Base-by-base conservation (phyloP, 1,140 invertebrate species). In the Ladona fulva region DNA sequence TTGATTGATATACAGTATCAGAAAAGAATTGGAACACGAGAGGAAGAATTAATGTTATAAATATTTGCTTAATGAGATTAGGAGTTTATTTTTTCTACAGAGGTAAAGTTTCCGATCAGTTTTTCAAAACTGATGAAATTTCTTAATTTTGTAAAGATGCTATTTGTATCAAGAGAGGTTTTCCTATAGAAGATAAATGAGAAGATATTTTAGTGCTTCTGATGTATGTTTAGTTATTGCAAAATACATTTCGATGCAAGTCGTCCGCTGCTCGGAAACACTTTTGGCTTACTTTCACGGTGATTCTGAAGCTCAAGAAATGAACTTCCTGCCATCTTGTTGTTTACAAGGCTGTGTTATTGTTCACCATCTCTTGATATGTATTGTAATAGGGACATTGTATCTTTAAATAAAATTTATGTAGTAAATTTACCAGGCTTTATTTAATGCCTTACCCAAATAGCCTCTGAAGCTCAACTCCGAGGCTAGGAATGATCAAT, bases 271-370 rank as follows among this genome's bases (percentile, higher is more conserved):
- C 29, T 37, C 29, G 29, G 29, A 8, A 37, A 37, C 29, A 37
- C 29, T 37, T 37, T 37, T 37, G 29, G 29, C 29, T 37, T 37
- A 37, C 8, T 37, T 37, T 37, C 8, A 37, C 1, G 29, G 29
- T 37, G 29, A 37, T 37, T 37, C 29, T 8, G 29, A 37, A 37
- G 29, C 29, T 37, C n/a, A n/a, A n/a, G n/a, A n/a, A n/a, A n/a
- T n/a, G 29, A 37, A 37, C 29, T 37, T 37, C 29, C 29, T 37
- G 29, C 29, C 29, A 37, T 37, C 29, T 22, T 66, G 52, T 66
- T 66, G 52, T 66, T 66, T 66, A 66, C 52, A 66, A 66, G 52
- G 52, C 52, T 66, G 52, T 66, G 52, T 66, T 66, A 66, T 66
- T 66, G 52, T 66, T 66, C 52, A 66, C 14, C 52, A 66, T 66